These are phyloP conservation scores for Chalcosyrphus nemorum DNA, from an alignment of 2,888 invertebrate genomes.

Conservation along the genomic window DNA sequence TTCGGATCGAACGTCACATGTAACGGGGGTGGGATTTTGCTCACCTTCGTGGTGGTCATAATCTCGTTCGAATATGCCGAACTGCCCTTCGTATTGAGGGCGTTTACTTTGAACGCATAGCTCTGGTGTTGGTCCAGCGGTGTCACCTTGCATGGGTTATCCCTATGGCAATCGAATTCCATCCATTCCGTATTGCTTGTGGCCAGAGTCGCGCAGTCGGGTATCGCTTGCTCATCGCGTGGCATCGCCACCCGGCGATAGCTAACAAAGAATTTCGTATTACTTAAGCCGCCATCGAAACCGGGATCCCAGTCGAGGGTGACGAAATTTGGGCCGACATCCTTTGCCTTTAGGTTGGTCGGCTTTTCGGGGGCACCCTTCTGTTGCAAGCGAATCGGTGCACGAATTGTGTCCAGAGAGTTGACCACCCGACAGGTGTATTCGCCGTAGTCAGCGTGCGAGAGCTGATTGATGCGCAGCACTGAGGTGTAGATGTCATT, in stretches of 20 bases:
- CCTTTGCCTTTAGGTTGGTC: conserved; percentile 87
- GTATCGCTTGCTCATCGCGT: conserved; percentile 85
- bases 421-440: conserved; percentile 95
- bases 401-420: conserved; percentile 88
- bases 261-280: conserved; percentile 93
- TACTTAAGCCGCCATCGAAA: conserved; percentile 93
- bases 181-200: conserved; percentile 87
- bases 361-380: conserved; percentile 95
- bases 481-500: conserved; percentile 94
- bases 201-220: conserved; percentile 85
- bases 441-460: conserved; percentile 94
- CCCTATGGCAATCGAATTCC: conserved; percentile 92
- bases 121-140: conserved; percentile 92
- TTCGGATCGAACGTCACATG: conserved; percentile 92
- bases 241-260: conserved; percentile 87
- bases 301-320: conserved; percentile 93
- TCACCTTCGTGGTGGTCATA: conserved; percentile 91
- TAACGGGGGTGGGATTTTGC: conserved; percentile 90
- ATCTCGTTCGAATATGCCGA: conserved; percentile 94
- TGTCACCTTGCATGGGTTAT: conserved; percentile 94
- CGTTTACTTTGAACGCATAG: conserved; percentile 94
- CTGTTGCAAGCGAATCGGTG: conserved; percentile 90
- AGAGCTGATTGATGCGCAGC: conserved; percentile 88
- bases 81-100: conserved; percentile 92
- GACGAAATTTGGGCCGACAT: conserved; percentile 90